Evolutionary conservation across 2,113 vertebrate genomes (phyloP).

Genomic region (Centrocercus urophasianus): DNA sequence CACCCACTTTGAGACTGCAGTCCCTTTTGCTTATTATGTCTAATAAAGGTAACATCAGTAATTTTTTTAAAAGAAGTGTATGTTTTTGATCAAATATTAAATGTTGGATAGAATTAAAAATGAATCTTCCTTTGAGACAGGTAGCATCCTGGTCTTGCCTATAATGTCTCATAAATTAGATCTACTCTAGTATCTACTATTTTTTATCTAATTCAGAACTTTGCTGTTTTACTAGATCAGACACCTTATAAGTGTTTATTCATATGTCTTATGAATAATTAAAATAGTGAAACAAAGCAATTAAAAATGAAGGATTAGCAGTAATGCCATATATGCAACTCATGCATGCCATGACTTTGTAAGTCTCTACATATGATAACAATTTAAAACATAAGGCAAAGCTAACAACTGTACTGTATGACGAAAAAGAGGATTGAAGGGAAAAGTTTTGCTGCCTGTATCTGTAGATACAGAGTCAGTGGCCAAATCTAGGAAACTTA

Average conservation of each 20-base stretch:
- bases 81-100: conserved; percentile 10
- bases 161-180: background rate
- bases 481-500: background rate
- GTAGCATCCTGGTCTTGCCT: background rate
- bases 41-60: background rate
- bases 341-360: background rate
- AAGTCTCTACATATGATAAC: background rate
- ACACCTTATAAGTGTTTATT: background rate
- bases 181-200: background rate
- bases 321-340: background rate
- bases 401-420: background rate
- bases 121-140: background rate
- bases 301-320: background rate
- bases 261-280: background rate
- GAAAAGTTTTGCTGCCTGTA: background rate
- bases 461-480: background rate
- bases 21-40: background rate
- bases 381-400: background rate
- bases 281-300: background rate
- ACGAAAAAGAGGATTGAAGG: background rate
- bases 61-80: background rate
- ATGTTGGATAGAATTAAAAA: conserved; percentile 12
- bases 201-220: background rate
- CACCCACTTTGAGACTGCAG: background rate
- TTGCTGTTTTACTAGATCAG: background rate